These are phyloP conservation scores for Crocallis elinguaria DNA, from an alignment of 2,888 invertebrate genomes.

Conservation along the genomic window DNA sequence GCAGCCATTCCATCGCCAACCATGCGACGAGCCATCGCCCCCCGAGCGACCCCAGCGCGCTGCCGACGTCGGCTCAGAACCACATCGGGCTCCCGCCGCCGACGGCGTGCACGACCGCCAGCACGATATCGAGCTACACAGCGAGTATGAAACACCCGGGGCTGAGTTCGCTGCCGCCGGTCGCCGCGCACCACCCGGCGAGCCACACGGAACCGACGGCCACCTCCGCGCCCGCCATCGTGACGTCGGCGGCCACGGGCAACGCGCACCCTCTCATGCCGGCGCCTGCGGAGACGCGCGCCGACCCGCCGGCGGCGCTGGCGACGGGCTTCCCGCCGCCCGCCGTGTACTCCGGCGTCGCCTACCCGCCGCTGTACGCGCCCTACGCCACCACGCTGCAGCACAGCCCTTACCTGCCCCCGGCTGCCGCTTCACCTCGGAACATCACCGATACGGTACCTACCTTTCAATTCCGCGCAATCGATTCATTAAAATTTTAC, in stretches of 20 bases:
- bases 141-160: slow-evolving; percentile 69
- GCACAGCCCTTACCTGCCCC: slow-evolving; percentile 90
- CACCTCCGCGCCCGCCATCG: slow-evolving; percentile 54
- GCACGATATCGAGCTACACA: slow-evolving; percentile 67
- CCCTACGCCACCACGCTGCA: slow-evolving; percentile 90
- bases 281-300: slow-evolving; percentile 55
- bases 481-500: not conserved
- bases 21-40: slow-evolving; percentile 63
- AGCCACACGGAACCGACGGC: slow-evolving; percentile 29
- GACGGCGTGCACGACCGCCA: slow-evolving; percentile 57
- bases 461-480: slow-evolving; percentile 5
- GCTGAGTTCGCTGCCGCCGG: slow-evolving; percentile 54
- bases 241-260: slow-evolving; percentile 60
- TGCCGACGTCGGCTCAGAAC: slow-evolving; percentile 58
- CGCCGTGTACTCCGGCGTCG: slow-evolving; percentile 87
- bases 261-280: slow-evolving; percentile 64
- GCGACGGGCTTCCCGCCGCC: slow-evolving; percentile 87
- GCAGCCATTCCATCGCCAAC: slow-evolving; percentile 72
- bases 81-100: slow-evolving; percentile 59
- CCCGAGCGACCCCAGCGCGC: slow-evolving; percentile 56
- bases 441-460: slow-evolving; percentile 84
- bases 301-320: slow-evolving; percentile 86
- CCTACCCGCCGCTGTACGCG: slow-evolving; percentile 89
- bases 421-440: slow-evolving; percentile 86
- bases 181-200: slow-evolving; percentile 52